A percentile compares a stretch with the other conserved stretches of the same genome.
These are phyloP conservation scores for Caenorhabditis imperialis DNA, from an alignment of 2,888 invertebrate genomes.

Conservation along the genomic window DNA sequence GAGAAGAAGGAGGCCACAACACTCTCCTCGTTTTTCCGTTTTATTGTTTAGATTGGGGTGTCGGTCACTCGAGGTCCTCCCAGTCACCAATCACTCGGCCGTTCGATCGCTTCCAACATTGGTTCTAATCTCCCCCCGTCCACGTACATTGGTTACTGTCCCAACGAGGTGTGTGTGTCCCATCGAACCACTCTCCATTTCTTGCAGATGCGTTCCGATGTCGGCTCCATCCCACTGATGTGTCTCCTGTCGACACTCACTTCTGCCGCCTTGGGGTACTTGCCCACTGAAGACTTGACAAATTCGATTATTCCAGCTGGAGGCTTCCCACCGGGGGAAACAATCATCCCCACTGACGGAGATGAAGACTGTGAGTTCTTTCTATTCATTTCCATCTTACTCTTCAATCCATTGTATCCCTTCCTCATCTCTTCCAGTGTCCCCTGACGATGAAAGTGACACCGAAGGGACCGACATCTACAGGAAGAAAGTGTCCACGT, in stretches of 20 bases:
- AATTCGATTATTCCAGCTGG: slow-evolving; percentile 42
- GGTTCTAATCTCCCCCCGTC: slow-evolving; percentile 10
- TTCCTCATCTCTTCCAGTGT: no score
- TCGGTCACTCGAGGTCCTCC: slow-evolving; percentile 1
- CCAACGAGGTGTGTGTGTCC: slow-evolving; percentile 28
- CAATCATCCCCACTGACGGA: slow-evolving; percentile 25
- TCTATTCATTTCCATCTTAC: neutral
- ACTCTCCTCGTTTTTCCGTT: slow-evolving; percentile 13
- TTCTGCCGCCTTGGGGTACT: slow-evolving; percentile 45
- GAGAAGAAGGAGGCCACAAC: neutral
- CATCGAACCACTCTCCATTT: neutral
- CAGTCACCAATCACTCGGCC: neutral
- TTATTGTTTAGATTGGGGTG: slow-evolving; percentile 3
- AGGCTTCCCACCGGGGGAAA: slow-evolving; percentile 40
- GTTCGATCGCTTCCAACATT: slow-evolving; percentile 24
- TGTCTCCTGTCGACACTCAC: slow-evolving; percentile 52
- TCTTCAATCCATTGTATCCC: neutral
- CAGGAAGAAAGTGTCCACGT: slow-evolving; percentile 48
- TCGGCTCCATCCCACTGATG: slow-evolving; percentile 52
- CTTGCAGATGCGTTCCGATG: slow-evolving; percentile 48
- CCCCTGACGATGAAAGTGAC: slow-evolving; percentile 36
- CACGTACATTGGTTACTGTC: slow-evolving; percentile 48
- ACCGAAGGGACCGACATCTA: slow-evolving; percentile 29
- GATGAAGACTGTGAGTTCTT: slow-evolving; percentile 37
- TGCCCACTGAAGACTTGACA: slow-evolving; percentile 55